A percentile compares a stretch with the other conserved stretches of the same genome.
These are phyloP conservation scores for Redunca redunca DNA, from an alignment of 2,113 vertebrate species.

Conservation along the genomic window DNA sequence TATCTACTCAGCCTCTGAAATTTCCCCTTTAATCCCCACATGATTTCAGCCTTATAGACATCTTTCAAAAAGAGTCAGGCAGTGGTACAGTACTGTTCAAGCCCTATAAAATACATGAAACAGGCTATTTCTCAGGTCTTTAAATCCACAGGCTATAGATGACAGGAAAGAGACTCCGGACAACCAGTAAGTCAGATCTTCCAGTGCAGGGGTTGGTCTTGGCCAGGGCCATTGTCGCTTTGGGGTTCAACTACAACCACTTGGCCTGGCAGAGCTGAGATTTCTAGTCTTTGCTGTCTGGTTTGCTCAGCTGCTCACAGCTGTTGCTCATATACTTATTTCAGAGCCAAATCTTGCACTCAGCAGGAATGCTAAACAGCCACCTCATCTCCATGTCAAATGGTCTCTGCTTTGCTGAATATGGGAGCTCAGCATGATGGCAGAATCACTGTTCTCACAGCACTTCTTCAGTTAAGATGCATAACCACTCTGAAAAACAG, in stretches of 20 bases:
- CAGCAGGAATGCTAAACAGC: constrained; percentile 85
- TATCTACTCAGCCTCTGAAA: constrained; percentile 89
- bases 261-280: constrained; percentile 89
- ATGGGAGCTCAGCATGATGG: constrained; percentile 83
- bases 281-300: constrained; percentile 88
- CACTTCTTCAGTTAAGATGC: constrained; percentile 89
- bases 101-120: constrained; percentile 77
- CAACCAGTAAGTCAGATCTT: constrained; percentile 74
- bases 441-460: constrained; percentile 86
- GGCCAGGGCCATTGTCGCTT: constrained; percentile 91
- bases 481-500: constrained; percentile 91
- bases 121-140: neutral
- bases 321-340: constrained; percentile 89
- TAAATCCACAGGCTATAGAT: neutral
- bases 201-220: constrained; percentile 80
- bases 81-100: constrained; percentile 88
- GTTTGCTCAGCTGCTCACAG: constrained; percentile 88
- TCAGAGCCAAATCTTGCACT: constrained; percentile 89
- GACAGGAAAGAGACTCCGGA: neutral
- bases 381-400: constrained; percentile 90
- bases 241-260: constrained; percentile 90
- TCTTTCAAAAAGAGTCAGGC: constrained; percentile 88
- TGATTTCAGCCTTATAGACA: constrained; percentile 87
- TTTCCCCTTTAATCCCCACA: constrained; percentile 89
- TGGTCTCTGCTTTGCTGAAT: constrained; percentile 90